Evolutionary conservation across 2,113 vertebrate genomes (phyloP).

Genomic region (Microtus richardsoni): DNA sequence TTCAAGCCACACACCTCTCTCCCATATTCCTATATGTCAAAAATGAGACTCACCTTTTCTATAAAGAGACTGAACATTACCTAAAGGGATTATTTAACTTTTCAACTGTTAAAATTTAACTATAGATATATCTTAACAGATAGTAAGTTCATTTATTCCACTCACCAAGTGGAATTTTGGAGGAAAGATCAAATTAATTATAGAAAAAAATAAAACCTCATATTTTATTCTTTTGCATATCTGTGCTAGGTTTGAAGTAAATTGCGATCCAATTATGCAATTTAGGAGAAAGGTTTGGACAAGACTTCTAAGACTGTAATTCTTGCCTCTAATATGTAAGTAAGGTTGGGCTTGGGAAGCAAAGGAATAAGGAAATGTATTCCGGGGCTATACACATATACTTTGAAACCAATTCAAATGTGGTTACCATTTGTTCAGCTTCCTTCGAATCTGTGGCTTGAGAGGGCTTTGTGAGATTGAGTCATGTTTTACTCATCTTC

Average conservation of each 20-base stretch:
- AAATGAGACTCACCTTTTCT: neutral
- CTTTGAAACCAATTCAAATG: neutral
- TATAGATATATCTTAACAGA: neutral
- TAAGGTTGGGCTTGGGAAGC: neutral
- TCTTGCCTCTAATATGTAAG: conserved; percentile 5
- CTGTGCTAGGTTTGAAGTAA: conserved; percentile 44
- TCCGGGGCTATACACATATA: neutral
- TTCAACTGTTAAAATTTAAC: conserved; percentile 54
- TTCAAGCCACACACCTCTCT: neutral
- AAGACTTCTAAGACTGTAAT: conserved; percentile 48
- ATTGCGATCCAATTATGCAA: conserved; percentile 54
- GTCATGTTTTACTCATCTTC: neutral
- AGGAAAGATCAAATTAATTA: conserved; percentile 67
- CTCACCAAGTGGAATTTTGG: neutral
- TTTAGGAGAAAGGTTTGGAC: conserved; percentile 46
- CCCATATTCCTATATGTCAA: neutral
- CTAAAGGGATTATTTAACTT: conserved; percentile 59
- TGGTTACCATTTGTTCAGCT: neutral
- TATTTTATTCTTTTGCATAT: conserved; percentile 56
- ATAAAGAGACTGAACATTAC: neutral
- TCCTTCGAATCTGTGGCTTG: neutral
- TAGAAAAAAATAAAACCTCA: conserved; percentile 39
- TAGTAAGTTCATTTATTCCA: conserved; percentile 46
- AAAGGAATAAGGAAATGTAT: neutral
- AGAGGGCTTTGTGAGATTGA: neutral